Evolutionary conservation across 2,797 vertebrate species (phyloP).

Genomic region (Sparus aurata): DNA sequence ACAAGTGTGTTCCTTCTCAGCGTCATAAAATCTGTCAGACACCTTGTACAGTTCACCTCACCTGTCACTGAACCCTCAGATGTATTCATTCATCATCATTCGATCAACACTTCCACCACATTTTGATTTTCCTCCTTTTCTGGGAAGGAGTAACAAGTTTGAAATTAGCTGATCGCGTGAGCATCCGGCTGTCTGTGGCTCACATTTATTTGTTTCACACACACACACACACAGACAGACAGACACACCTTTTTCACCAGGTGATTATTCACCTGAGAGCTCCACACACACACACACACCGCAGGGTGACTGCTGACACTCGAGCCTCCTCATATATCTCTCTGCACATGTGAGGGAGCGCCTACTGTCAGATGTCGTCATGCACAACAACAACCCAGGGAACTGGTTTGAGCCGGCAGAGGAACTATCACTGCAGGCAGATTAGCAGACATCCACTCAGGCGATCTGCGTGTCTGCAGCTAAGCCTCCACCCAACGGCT

Average conservation of each 20-base stretch:
- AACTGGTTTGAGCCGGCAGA: slow-evolving; percentile 82
- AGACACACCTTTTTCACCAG: slow-evolving; percentile 4
- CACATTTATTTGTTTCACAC: slow-evolving; percentile 5
- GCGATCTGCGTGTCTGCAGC: slow-evolving; percentile 56
- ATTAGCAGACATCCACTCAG: slow-evolving; percentile 76
- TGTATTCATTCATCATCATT: not conserved
- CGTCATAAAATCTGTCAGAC: not conserved
- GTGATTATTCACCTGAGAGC: slow-evolving; percentile 57
- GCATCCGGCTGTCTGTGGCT: not conserved
- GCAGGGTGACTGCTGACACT: slow-evolving; percentile 31
- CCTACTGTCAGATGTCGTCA: slow-evolving; percentile 74
- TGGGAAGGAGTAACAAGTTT: not conserved
- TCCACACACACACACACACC: slow-evolving; percentile 11
- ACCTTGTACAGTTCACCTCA: not conserved
- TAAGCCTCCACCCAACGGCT: slow-evolving; percentile 45
- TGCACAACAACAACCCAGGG: slow-evolving; percentile 65
- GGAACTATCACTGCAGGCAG: slow-evolving; percentile 71
- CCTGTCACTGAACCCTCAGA: not conserved
- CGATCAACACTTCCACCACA: too few species aligned
- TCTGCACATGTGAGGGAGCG: slow-evolving; percentile 55
- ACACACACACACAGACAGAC: too few species aligned
- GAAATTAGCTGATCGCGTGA: not conserved
- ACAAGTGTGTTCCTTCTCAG: not conserved
- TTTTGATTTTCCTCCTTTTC: too few species aligned
- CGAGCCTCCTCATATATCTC: slow-evolving; percentile 40